Percentiles rank a stretch among this genome's conserved stretches.
Evolutionary conservation across 2,797 vertebrate species (phyloP).

Genomic region (Siniperca scherzeri): DNA sequence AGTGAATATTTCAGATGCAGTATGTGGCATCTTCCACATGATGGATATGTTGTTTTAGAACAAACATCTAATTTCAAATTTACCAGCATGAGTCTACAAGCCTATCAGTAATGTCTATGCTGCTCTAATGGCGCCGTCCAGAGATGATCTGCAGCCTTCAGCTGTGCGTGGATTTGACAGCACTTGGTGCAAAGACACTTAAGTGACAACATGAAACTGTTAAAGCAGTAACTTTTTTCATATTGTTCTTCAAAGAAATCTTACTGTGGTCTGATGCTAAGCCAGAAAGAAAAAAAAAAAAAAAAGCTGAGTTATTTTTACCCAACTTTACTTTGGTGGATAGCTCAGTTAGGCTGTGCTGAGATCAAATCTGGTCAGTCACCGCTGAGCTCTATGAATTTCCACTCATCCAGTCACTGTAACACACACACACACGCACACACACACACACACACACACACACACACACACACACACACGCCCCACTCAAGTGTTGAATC

Average conservation of each 20-base stretch:
- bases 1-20: background rate
- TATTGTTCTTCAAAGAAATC: background rate
- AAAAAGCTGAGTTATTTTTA: background rate
- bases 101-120: background rate
- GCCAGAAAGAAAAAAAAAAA: too few species aligned
- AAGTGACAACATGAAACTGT: background rate
- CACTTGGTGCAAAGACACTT: background rate
- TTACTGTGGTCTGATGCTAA: background rate
- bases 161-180: background rate
- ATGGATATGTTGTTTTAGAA: background rate
- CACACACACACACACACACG: too few species aligned
- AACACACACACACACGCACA: background rate
- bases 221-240: background rate
- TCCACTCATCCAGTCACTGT: background rate
- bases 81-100: background rate
- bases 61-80: background rate
- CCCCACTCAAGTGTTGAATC: background rate
- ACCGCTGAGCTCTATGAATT: background rate
- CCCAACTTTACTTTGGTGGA: background rate
- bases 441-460: background rate
- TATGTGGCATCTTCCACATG: background rate
- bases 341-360: background rate
- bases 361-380: constrained; percentile 9
- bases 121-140: background rate
- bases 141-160: background rate